A percentile compares a stretch with the other conserved stretches of the same genome.
These are phyloP conservation scores for Otus sunia DNA, from an alignment of 2,113 vertebrate species.

Conservation along the genomic window DNA sequence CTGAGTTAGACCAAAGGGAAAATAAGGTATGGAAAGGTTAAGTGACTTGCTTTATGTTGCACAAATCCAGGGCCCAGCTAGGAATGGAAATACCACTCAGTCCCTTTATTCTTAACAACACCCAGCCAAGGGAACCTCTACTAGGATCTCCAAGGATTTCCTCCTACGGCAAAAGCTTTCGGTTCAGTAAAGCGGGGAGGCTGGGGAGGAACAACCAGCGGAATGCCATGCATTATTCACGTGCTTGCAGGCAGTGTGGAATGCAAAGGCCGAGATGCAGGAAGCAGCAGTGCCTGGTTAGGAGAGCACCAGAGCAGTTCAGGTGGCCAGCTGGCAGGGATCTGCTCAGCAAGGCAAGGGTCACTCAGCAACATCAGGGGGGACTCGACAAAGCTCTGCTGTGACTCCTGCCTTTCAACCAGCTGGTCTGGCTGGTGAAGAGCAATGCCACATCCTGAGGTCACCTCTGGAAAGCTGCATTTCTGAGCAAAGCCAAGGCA, in stretches of 20 bases:
- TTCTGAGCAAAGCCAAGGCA: background rate
- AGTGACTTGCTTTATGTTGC: background rate
- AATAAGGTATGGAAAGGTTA: background rate
- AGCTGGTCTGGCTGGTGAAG: background rate
- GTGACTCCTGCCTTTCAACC: background rate
- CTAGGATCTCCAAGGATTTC: conserved; percentile 29
- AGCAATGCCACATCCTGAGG: background rate
- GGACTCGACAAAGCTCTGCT: background rate
- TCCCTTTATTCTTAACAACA: background rate
- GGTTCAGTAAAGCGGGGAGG: background rate
- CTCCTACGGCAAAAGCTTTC: background rate
- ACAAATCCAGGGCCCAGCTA: background rate
- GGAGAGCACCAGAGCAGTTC: background rate
- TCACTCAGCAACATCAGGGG: background rate
- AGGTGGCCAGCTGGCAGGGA: conserved; percentile 3
- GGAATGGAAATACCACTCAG: background rate
- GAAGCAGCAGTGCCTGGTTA: conserved; percentile 5
- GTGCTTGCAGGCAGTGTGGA: conserved; percentile 4
- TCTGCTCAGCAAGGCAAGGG: background rate
- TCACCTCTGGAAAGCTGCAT: background rate
- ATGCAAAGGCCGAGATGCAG: conserved; percentile 19
- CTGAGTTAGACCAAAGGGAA: background rate
- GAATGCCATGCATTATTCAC: conserved; percentile 40
- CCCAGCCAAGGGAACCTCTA: background rate
- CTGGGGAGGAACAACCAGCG: background rate